Base-by-base conservation (phyloP, 2,797 vertebrate genomes). In the Melanotaenia nigrans region DNA sequence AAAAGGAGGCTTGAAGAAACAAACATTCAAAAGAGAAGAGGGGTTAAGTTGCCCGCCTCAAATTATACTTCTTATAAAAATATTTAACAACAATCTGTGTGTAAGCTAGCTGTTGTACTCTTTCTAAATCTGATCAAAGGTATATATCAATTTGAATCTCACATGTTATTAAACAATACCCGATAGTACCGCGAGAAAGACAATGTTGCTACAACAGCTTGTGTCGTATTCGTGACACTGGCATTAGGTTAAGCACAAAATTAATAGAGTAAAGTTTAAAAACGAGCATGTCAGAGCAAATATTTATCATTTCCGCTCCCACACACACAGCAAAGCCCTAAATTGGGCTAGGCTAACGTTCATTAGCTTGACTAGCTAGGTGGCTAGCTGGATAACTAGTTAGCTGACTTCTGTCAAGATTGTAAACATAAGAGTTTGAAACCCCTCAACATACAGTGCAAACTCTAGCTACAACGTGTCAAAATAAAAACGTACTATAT, bases 341-440 rank as follows among this genome's bases (percentile, higher is more conserved):
- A 61, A 63, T 54, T 2, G 38, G 59, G 81, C 86, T 83, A 74
- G 71, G 89, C 85, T 86, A 88, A 68, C 10, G 64, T 24, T 36
- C 42, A 58, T 79, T 85, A 92, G 87, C 90, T 69, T 38, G 61
- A 56, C 65, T 68, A 42, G 75, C 68, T 75, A 83, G 78, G 88
- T 90, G 87, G 85, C 88, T 47, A 65, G 63, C 20, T 60, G 63
- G 73, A 51, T 75, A 79, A 84, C 55, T 80, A 88, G 83, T 87
- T 88, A 79, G 88, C 86, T 71, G 70, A 81, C 76, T 83, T 73
- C 66, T 74, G 63, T 32, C 61, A 63, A 51, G 54, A 60, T 79
- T 67, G 54, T 57, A 18, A 7, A 51, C 55, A 35, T 30, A 83
- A 70, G 69, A 75, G 14, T 45, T 45, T 63, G 10, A 45, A 64